Base-by-base conservation (phyloP, 2,113 vertebrate species). In the Ifrita kowaldi region DNA sequence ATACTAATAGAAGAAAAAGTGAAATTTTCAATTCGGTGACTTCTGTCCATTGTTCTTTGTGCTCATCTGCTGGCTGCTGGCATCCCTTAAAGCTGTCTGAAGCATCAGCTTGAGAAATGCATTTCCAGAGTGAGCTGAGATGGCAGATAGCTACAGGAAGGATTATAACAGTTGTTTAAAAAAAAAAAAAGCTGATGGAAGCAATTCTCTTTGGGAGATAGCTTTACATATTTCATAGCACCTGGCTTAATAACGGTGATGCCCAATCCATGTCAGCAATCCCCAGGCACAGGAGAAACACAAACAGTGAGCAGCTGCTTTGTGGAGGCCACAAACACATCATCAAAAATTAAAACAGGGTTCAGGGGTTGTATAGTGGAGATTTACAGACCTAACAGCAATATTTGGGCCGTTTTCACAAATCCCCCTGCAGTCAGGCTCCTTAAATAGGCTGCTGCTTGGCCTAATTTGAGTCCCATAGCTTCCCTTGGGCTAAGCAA, bases 141-240 rank as follows among this genome's bases (percentile, higher is more conserved):
- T 74, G 68, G 76, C 79, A 93, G 78, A 77, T n/a, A 84, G 71
- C 88, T 90, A 39, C 59, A 70, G 68, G 50, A 60, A 74, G 64
- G 47, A 55, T 84, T 88, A 69, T 69, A 90, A 90, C 63, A 65
- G 83, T 83, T 84, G 70, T 75, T 86, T 50, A 60, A 18, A 60
- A 33, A 55, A 55, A 64, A 49, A 50, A 70, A 37, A 26, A 5
- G 11, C 52, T 83, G 69, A 77, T 79, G 79, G 94, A 92, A 93
- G 76, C 50, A 80, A 77, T 59, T 73, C 93, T 74, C 94, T 90
- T 74, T 90, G 94, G 95, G 93, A 93, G 89, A 80, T 63, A 77
- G 88, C 55, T 92, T 93, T 93, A 73, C 90, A 89, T 95, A 95
- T 95, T 95, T 92, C 89, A 84, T 78, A 90, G 76, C 83, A 95